A percentile compares a stretch with the other conserved stretches of the same genome.
phyloP scores from a whole-genome alignment of 2,113 vertebrate genomes.

The Turnix velox region DNA sequence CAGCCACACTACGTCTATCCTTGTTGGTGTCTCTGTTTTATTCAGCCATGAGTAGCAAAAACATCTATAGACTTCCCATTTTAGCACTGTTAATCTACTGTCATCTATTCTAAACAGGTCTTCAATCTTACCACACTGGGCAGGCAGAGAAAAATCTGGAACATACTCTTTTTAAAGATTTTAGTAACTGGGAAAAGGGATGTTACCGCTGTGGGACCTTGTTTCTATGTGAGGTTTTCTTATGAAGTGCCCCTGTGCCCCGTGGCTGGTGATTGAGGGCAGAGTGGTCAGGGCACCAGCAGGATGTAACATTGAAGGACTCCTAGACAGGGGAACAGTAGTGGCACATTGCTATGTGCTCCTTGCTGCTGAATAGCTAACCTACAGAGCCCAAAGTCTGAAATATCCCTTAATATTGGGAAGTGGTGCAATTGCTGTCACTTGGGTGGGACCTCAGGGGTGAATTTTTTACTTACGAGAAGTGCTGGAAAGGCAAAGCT shows the following conservation, averaged over 20 bases:
- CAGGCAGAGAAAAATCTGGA: neutral
- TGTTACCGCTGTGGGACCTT: neutral
- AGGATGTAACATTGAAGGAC: neutral
- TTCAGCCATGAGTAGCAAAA: neutral
- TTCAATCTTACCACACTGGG: neutral
- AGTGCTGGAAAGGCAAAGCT: neutral
- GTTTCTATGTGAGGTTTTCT: neutral
- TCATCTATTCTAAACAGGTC: neutral
- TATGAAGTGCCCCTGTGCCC: neutral
- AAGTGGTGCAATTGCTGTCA: neutral
- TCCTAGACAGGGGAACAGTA: neutral
- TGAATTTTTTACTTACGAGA: neutral
- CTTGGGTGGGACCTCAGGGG: neutral
- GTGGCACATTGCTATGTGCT: neutral
- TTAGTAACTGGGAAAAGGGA: neutral
- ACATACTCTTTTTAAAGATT: neutral
- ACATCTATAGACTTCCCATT: neutral
- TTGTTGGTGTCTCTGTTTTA: constrained; percentile 2
- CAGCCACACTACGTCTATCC: neutral
- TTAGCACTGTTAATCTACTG: neutral
- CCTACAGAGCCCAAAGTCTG: neutral
- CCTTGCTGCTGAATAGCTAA: neutral
- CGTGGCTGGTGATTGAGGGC: neutral
- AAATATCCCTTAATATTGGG: neutral
- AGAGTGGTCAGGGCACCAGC: neutral